phyloP scores from a whole-genome alignment of 1,140 invertebrate species.

The Cryptotermes secundus region DNA sequence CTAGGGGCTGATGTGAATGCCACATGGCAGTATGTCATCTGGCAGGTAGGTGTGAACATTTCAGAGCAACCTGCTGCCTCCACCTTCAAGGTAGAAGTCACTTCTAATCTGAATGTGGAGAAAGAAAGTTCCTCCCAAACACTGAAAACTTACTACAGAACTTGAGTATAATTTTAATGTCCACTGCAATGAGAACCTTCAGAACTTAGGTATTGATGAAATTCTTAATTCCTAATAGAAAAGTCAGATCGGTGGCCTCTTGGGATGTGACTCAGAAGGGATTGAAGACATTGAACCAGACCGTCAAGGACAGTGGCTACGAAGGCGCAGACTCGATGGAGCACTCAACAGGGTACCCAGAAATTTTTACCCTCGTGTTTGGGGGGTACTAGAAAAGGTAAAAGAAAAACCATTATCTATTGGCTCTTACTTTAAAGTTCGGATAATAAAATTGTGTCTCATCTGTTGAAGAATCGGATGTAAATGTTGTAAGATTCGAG shows the following conservation, averaged over 20 bases:
- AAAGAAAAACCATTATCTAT: background rate
- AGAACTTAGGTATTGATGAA: background rate
- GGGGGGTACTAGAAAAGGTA: slow-evolving; percentile 87
- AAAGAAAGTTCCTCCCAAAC: background rate
- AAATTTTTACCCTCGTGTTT: slow-evolving; percentile 94
- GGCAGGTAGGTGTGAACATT: too few relatives aligned
- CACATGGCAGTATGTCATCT: too few relatives aligned
- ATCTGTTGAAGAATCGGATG: too few relatives aligned
- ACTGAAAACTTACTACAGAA: background rate
- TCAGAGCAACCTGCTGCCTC: too few relatives aligned
- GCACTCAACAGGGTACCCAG: slow-evolving; percentile 95
- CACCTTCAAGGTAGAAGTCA: too few relatives aligned
- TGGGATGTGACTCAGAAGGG: slow-evolving; percentile 53
- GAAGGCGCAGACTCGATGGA: slow-evolving; percentile 90
- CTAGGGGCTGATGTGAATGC: too few relatives aligned
- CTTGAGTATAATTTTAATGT: background rate
- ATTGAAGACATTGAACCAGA: slow-evolving; percentile 70
- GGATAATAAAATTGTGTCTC: too few relatives aligned
- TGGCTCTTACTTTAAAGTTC: too few relatives aligned
- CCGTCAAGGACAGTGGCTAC: slow-evolving; percentile 94
- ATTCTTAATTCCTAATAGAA: slow-evolving; percentile 52
- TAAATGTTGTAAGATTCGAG: too few relatives aligned
- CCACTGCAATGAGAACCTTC: too few relatives aligned
- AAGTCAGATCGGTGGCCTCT: slow-evolving; percentile 73
- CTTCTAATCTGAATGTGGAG: too few relatives aligned